Percentiles rank a stretch among this genome's conserved stretches.
Evolutionary conservation across 2,797 vertebrate species (phyloP).

Genomic region (Anolis apletophallus): DNA sequence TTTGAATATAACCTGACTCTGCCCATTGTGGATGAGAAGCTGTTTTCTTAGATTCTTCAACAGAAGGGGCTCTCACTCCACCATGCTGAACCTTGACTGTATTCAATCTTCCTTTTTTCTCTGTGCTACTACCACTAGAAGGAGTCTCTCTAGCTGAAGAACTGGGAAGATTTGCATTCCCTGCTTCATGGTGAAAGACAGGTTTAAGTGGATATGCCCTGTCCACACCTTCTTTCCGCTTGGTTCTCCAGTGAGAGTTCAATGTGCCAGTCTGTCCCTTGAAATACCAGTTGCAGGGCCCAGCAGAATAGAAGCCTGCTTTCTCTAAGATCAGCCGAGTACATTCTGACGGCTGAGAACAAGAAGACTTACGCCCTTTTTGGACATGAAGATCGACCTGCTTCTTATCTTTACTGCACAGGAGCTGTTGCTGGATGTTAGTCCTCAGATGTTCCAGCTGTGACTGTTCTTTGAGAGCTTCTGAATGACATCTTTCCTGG

Average conservation of each 20-base stretch:
- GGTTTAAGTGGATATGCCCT: slow-evolving; percentile 84
- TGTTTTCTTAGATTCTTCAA: slow-evolving; percentile 34
- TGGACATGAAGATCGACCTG: slow-evolving; percentile 44
- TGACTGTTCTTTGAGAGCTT: slow-evolving; percentile 38
- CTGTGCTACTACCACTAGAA: slow-evolving; percentile 29
- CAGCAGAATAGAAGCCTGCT: slow-evolving; percentile 47
- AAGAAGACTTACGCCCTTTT: slow-evolving; percentile 38
- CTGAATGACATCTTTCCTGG: slow-evolving; percentile 40
- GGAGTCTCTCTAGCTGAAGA: slow-evolving; percentile 34
- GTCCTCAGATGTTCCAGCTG: slow-evolving; percentile 52
- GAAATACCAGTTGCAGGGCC: slow-evolving; percentile 33
- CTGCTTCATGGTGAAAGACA: slow-evolving; percentile 74
- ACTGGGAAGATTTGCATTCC: slow-evolving; percentile 15
- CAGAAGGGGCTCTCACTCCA: slow-evolving; percentile 22
- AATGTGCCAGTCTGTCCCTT: slow-evolving; percentile 56
- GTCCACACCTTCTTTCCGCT: slow-evolving; percentile 72
- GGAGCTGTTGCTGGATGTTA: slow-evolving; percentile 59
- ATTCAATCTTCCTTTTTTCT: slow-evolving; percentile 40
- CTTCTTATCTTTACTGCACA: slow-evolving; percentile 62
- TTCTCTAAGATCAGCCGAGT: slow-evolving; percentile 28
- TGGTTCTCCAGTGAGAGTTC: slow-evolving; percentile 53
- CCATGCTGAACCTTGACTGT: slow-evolving; percentile 10
- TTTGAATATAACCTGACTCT: slow-evolving; percentile 64
- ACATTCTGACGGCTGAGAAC: slow-evolving; percentile 40
- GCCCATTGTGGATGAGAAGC: slow-evolving; percentile 31